A percentile compares a stretch with the other conserved stretches of the same genome.
These are phyloP conservation scores for Mustela lutreola DNA, from an alignment of 2,113 vertebrate genomes.

Conservation along the genomic window DNA sequence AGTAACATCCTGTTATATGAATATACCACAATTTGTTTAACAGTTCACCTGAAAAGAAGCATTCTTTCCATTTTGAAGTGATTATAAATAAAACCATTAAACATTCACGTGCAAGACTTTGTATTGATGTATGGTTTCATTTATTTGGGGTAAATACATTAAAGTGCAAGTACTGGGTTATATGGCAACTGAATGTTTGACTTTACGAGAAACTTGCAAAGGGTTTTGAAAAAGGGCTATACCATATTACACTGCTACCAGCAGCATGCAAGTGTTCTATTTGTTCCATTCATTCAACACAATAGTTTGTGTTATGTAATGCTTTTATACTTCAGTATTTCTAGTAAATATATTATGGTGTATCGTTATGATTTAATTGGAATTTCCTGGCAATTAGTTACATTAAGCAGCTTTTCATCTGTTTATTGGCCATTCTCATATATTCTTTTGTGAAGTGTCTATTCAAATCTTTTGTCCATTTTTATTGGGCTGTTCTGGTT, in stretches of 20 bases:
- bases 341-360: neutral
- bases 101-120: neutral
- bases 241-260: neutral
- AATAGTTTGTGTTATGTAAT: neutral
- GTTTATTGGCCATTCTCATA: neutral
- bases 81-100: neutral
- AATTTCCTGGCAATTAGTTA: conserved; percentile 25
- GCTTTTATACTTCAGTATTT: neutral
- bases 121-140: neutral
- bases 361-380: conserved; percentile 2
- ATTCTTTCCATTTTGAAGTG: neutral
- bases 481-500: neutral
- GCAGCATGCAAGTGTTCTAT: neutral
- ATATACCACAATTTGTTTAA: neutral
- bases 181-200: conserved; percentile 31
- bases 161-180: neutral
- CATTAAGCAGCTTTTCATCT: neutral
- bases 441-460: neutral
- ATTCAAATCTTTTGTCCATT: neutral
- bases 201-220: neutral
- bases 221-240: neutral
- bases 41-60: neutral
- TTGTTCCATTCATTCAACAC: neutral
- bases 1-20: neutral
- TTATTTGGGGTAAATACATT: neutral